Conservation (phyloP, 2,113 vertebrate genomes). For the Rhynchopsitta pachyrhyncha region DNA sequence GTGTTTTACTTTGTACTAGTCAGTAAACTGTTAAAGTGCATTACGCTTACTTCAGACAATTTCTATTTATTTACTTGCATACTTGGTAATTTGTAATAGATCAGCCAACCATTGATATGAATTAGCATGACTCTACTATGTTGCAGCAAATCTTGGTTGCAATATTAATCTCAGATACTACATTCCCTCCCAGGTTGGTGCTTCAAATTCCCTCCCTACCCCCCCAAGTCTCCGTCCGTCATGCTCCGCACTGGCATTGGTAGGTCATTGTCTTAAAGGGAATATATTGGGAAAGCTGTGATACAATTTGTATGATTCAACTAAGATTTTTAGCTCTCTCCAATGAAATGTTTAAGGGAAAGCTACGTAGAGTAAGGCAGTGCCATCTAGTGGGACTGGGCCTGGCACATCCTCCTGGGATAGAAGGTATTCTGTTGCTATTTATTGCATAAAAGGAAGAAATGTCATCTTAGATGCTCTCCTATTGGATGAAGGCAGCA, state of each 20-base stretch:
- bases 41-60: neutral
- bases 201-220: constrained; percentile 66
- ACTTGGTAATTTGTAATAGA: constrained; percentile 10
- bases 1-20: neutral
- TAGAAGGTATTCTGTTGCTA: constrained; percentile 47
- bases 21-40: neutral
- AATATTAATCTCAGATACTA: constrained; percentile 66
- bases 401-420: constrained; percentile 27
- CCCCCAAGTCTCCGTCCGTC: constrained; percentile 61
- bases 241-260: constrained; percentile 60
- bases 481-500: constrained; percentile 32
- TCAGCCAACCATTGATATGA: constrained; percentile 22
- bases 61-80: constrained; percentile 8
- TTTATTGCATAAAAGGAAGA: constrained; percentile 71
- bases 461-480: constrained; percentile 60
- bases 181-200: constrained; percentile 64
- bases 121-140: constrained; percentile 54
- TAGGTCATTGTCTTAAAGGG: constrained; percentile 50
- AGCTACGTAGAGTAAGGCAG: constrained; percentile 25
- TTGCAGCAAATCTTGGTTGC: constrained; percentile 53
- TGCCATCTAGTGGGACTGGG: constrained; percentile 74
- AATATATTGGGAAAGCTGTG: constrained; percentile 53
- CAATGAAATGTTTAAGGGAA: constrained; percentile 17
- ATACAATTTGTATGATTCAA: constrained; percentile 41
- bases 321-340: constrained; percentile 32